Evolutionary conservation across 2,888 invertebrate genomes (phyloP).

Genomic region (Trissolcus japonicus): DNA sequence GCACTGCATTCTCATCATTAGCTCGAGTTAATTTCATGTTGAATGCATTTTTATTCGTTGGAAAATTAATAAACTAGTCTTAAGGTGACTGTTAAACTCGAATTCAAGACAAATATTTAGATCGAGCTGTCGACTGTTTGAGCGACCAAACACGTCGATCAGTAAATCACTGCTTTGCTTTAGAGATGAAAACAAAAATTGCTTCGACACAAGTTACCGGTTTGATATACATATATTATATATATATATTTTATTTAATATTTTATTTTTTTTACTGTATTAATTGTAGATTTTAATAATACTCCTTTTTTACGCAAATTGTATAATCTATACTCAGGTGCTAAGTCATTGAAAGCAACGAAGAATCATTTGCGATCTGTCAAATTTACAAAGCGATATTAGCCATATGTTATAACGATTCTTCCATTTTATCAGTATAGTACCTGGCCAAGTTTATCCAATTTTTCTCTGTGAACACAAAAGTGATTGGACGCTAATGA

Average conservation of each 20-base stretch:
- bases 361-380: neutral
- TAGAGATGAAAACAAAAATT: constrained; percentile 35
- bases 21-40: constrained; percentile 64
- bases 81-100: neutral
- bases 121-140: constrained; percentile 12
- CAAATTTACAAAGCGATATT: constrained; percentile 41
- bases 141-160: constrained; percentile 31
- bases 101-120: neutral
- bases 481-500: constrained; percentile 30
- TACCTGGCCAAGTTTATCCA: constrained; percentile 64
- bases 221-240: constrained; percentile 14
- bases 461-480: constrained; percentile 41
- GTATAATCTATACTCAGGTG: constrained; percentile 6
- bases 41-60: constrained; percentile 33
- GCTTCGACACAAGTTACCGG: constrained; percentile 40
- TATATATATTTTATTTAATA: constrained; percentile 35
- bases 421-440: constrained; percentile 59
- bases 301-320: constrained; percentile 33
- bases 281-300: constrained; percentile 16
- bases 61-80: neutral
- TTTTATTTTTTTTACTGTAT: constrained; percentile 34
- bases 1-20: constrained; percentile 65
- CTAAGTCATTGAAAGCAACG: constrained; percentile 16
- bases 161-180: constrained; percentile 28
- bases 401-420: constrained; percentile 40